Evolutionary conservation across 92 coral and sea anemone species (phyloP), one percentile per base, ranked within the genome.

Genomic region (Siderastrea siderea): DNA sequence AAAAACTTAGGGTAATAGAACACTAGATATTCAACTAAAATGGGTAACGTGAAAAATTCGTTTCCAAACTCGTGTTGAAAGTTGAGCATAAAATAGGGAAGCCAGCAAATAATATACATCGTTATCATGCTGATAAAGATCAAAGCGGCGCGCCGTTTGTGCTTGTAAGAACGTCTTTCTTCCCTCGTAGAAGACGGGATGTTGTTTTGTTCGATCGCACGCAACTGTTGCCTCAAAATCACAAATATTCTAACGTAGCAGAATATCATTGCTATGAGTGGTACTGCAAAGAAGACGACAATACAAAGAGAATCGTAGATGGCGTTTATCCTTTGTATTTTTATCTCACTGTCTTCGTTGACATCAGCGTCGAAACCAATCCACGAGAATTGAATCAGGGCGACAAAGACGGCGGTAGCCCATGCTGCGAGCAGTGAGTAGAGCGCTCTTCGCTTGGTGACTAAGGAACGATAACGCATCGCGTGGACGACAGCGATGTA

Each of bases 401-500:
- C 64, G 16, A 81, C 90, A 38, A 88, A 69, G 5, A 49, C 13
- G 9, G 94, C 77, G 3, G 67, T 7, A 1, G 68, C 49, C 96
- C 96, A 93, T 10, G 82, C 70, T 4, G 71, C 69, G 51, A 85
- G 9, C 48, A 91, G 70, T 13, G 83, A 68, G 16, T 52, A 67
- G 11, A 16, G 6, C 1, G 86, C 86, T 46, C 84, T 66, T 2
- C 75, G 66, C 65, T 71, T 80, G 9, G 94, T 93, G 48, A 93
- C 80, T 38, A 85, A 58, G 6, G 84, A 55, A 15, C 75, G 93
- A 46, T 93, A 88, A 15, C 92, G 93, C 55, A 93, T 91, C 7
- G 96, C 92, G 52, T 88, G 83, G 5, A 94, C 95, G 50, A 96
- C 94, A 44, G 95, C 95, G 50, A 86, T 84, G 65, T 94, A 90